Evolutionary conservation across 2,113 vertebrate genomes (phyloP).

Genomic region (Oxyruncus cristatus): DNA sequence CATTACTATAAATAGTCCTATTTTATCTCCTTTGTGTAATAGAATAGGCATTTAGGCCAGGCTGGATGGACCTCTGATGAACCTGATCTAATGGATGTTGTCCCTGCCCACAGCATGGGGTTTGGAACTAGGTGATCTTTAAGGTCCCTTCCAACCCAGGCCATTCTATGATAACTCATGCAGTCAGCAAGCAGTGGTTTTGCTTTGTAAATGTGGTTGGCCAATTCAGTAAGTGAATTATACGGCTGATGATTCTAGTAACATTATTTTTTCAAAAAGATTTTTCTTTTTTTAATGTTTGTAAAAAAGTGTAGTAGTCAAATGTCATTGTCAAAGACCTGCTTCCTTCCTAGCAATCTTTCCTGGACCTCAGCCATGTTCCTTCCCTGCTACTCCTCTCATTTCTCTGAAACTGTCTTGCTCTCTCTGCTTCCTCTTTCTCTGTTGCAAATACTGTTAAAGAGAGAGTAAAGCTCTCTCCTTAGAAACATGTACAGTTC

Average conservation of each 20-base stretch:
- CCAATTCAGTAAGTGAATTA: neutral
- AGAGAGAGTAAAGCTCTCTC: neutral
- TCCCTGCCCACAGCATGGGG: neutral
- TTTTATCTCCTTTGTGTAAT: neutral
- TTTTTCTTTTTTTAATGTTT: neutral
- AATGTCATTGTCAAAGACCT: neutral
- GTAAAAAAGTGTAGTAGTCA: neutral
- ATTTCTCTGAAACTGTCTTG: neutral
- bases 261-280: neutral
- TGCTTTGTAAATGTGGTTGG: neutral
- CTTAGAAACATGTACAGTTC: neutral
- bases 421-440: neutral
- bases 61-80: neutral
- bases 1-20: neutral
- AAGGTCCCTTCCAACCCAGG: neutral
- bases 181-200: neutral
- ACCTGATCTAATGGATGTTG: neutral
- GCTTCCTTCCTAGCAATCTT: neutral
- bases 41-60: neutral
- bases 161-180: neutral
- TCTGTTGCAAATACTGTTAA: neutral
- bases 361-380: neutral
- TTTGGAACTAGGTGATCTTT: neutral
- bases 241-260: neutral
- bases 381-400: neutral